These are phyloP conservation scores for Aphelenchoides fujianensis DNA, from an alignment of 1,140 invertebrate genomes.

Conservation along the genomic window DNA sequence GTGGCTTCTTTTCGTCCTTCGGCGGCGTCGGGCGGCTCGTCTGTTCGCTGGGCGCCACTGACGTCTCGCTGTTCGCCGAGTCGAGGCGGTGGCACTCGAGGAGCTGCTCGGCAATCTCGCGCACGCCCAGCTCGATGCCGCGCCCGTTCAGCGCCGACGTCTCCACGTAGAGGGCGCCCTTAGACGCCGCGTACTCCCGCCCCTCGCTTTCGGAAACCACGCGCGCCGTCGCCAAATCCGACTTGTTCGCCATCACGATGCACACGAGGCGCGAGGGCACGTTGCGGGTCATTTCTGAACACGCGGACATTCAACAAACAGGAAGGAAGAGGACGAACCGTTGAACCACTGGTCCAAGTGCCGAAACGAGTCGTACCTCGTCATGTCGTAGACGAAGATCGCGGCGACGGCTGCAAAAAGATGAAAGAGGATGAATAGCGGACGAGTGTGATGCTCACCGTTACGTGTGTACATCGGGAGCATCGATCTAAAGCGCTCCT, in stretches of 20 bases:
- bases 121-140: constrained; percentile 37
- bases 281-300: constrained; percentile 19
- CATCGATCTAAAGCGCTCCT: constrained; percentile 91
- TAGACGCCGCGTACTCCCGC: constrained; percentile 32
- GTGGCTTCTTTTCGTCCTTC: not conserved
- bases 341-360: constrained; percentile 37
- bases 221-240: constrained; percentile 28
- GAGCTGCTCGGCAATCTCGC: constrained; percentile 12
- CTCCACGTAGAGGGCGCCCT: constrained; percentile 43
- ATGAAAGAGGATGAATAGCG: constrained; percentile 45
- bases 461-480: constrained; percentile 68
- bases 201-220: constrained; percentile 29
- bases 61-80: not conserved
- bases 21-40: not conserved
- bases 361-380: constrained; percentile 69
- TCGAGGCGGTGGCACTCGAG: not conserved
- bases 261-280: constrained; percentile 3
- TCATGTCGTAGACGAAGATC: constrained; percentile 98
- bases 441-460: constrained; percentile 30
- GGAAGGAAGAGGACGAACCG: constrained; percentile 23
- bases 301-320: constrained; percentile 13
- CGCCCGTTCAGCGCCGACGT: constrained; percentile 42
- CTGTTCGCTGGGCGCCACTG: not conserved
- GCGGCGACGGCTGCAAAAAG: constrained; percentile 88
- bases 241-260: constrained; percentile 43